Evolutionary conservation across 2,888 invertebrate genomes (phyloP), one percentile per base, ranked within the genome.

Genomic region (Leptura quadrifasciata): DNA sequence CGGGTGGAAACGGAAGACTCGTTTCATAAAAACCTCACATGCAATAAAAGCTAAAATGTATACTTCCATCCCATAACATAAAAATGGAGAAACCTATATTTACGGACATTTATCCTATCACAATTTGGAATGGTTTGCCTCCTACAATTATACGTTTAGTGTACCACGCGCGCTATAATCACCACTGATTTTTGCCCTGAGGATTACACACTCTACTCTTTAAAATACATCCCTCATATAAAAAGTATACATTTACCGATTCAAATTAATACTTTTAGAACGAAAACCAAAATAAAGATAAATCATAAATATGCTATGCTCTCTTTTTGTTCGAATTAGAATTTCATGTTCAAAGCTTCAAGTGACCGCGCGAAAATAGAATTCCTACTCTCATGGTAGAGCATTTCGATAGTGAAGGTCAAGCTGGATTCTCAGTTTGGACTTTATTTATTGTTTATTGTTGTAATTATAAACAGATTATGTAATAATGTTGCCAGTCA

Each of bases 101-200:
- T 79, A 77, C 60, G 54, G 74, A 74, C 76, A 69, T 79, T 77
- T 79, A 76, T 77, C 77, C 63, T 76, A 76, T 77, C 76, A 77
- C 77, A 77, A 77, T 75, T 79, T 76, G 31, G 71, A 74, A 74
- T 76, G 72, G 74, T 76, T 76, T 74, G 70, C 72, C 79, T 77
- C 79, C 79, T 76, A 77, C 79, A 79, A 79, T 79, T 79, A 79
- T 77, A 77, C 76, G 76, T 79, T 79, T 77, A 77, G 76, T 68
- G 72, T 60, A 74, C 77, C 79, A 72, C 79, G 79, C 77, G 79
- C 76, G 74, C 74, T 74, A 67, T 79, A 79, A 79, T 79, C 77
- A 77, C 75, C 74, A 63, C 75, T 67, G 72, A 76, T 72, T 75
- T 64, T 72, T 77, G 70, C 67, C 79, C 73, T 63, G 55, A 35